Base-by-base conservation (phyloP, 1,140 invertebrate genomes). In the Idris sp. region DNA sequence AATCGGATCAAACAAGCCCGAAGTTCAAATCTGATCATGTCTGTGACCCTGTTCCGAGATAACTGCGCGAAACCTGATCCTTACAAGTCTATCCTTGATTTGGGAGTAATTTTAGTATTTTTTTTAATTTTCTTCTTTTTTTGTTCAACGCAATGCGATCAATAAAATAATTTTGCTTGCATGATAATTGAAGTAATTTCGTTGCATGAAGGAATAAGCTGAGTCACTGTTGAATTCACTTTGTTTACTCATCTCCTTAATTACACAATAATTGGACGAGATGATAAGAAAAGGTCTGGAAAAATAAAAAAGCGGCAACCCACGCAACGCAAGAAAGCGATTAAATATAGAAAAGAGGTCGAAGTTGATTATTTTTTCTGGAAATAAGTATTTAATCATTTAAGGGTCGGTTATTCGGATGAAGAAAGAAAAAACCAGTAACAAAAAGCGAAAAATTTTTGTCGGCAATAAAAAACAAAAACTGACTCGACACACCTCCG, bases 371-470 rank as follows among this genome's bases (percentile, higher is more conserved):
- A 31, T 54, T 46, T 59, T 41, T 26, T 13, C 40, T 3, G 40
- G 30, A 22, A 56, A 56, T 41, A 49, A 48, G 58, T 54, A 9
- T 61, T 61, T 62, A 61, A 61, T 71, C 49, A 54, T 62, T 69
- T 61, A 61, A 56, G 48, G 62, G 10, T 25, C 38, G 46, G 26
- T 36, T 53, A 67, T 61, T 61, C n/a, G n/a, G n/a, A n/a, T n/a
- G n/a, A n/a, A n/a, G n/a, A n/a, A n/a, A n/a, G n/a, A n/a, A n/a
- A n/a, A n/a, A n/a, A n/a, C n/a, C n/a, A n/a, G 61, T 48, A 44
- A 28, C 40, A 49, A 58, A 43, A 28, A 44, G n/a, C 44, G 4
- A 16, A 30, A 26, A 22, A 62, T 48, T 54, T 67, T 74, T 64
- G 33, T 2, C 28, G 25, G 19, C 25, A 38, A 68, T 54, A 43